These are phyloP conservation scores for Drosophila tripunctata DNA, from an alignment of 2,888 invertebrate genomes.

Conservation along the genomic window DNA sequence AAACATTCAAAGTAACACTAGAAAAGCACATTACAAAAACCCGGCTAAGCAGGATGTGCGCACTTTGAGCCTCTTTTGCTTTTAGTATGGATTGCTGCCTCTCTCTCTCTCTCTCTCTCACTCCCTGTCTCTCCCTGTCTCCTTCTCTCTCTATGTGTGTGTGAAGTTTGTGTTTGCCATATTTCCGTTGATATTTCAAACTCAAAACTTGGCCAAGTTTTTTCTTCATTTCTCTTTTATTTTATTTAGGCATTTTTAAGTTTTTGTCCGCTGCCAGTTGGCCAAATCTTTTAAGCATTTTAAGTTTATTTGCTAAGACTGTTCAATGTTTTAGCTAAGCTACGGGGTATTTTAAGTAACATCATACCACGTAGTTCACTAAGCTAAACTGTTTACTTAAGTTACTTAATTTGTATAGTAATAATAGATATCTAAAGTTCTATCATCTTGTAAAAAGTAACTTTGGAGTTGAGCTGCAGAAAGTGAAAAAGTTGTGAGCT, in stretches of 20 bases:
- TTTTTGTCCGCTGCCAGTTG: slow-evolving; percentile 32
- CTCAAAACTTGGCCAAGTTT: slow-evolving; percentile 58
- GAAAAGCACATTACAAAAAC: slow-evolving; percentile 67
- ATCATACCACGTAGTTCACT: not conserved
- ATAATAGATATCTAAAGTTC: no score
- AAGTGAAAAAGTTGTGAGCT: not conserved
- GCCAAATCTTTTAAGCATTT: slow-evolving; percentile 37
- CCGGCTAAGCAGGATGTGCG: slow-evolving; percentile 69
- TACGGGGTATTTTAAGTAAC: not conserved
- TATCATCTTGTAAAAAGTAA: not conserved
- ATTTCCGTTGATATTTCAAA: slow-evolving; percentile 69
- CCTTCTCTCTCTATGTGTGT: slow-evolving; percentile 16
- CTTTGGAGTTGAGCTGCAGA: not conserved
- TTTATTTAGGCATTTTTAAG: slow-evolving; percentile 44
- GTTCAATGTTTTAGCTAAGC: not conserved
- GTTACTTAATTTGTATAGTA: not conserved
- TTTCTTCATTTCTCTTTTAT: slow-evolving; percentile 26
- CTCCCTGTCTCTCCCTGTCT: not conserved
- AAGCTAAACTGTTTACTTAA: not conserved
- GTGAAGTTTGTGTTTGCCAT: slow-evolving; percentile 56
- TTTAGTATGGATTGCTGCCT: slow-evolving; percentile 12
- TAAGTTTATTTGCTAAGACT: slow-evolving; percentile 19
- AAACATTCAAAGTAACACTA: slow-evolving; percentile 45
- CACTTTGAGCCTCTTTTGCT: slow-evolving; percentile 57
- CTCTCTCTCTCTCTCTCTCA: not conserved